Conservation (phyloP, 1,140 invertebrate species). For the Odontomachus brunneus region DNA sequence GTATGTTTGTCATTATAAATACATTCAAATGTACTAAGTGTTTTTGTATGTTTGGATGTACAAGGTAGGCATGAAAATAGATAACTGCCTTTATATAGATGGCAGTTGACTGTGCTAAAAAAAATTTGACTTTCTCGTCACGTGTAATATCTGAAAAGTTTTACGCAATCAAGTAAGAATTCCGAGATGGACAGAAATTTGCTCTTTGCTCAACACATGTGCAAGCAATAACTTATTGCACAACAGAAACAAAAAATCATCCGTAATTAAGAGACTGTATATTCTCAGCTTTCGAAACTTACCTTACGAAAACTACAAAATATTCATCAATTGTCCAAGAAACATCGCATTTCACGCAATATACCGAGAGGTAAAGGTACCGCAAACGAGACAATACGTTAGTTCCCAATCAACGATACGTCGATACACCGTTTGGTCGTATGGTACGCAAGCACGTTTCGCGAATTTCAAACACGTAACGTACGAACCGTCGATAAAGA, state of each 20-base stretch:
- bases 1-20: conserved; percentile 43
- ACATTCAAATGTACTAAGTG: conserved; percentile 48
- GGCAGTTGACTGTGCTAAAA: neutral
- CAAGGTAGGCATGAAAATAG: conserved; percentile 11
- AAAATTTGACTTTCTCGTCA: conserved; percentile 12
- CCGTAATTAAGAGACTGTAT: too few relatives aligned
- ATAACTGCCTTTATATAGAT: neutral
- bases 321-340: too few relatives aligned
- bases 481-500: conserved; percentile 32
- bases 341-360: too few relatives aligned
- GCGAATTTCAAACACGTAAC: conserved; percentile 26
- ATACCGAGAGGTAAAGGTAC: neutral
- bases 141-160: neutral
- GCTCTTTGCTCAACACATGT: neutral
- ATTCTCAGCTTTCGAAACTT: too few relatives aligned
- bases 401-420: conserved; percentile 5
- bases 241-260: neutral
- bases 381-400: conserved; percentile 20
- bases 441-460: neutral
- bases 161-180: neutral
- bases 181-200: neutral
- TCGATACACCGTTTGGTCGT: neutral
- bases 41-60: conserved; percentile 56
- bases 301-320: too few relatives aligned
- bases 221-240: neutral